Evolutionary conservation across 2,113 vertebrate species (phyloP), one percentile per base, ranked within the genome.

Genomic region (Echinops telfairi): DNA sequence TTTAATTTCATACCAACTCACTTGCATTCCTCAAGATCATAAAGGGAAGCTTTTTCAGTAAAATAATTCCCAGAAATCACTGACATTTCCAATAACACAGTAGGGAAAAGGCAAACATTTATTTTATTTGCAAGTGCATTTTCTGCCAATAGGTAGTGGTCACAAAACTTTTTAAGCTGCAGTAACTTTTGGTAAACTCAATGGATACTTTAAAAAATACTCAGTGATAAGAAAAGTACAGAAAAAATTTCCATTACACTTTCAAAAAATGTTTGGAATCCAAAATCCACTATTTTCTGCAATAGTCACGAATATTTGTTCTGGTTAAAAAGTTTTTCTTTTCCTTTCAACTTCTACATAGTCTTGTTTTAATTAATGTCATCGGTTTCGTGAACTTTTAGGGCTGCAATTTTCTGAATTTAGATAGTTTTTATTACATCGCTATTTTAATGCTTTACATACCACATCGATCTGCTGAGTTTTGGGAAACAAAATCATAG

Each of bases 171-270:
- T 43, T 95, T 93, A 95, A 97, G 96, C 79, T 0, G 97, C 96
- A 97, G 94, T 96, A 97, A 97, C 93, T 95, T 96, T 95, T 95
- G 93, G 95, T 96, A 96, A 98, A 98, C 89, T 96, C 17, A 31
- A 97, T 96, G 95, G 97, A 95, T 89, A 92, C 89, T 40, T 92
- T 97, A 91, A 91, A 96, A 96, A 98, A 96, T 97, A 97, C 62
- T 93, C 94, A 96, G 94, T 94, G 92, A 83, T 98, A 97, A 98
- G 97, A 98, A 98, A 98, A 91, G 97, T 95, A 97, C 97, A 98
- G 97, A 98, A 98, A 62, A 97, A 97, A 57, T 95, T 96, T 96
- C 89, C 71, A 93, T 97, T 95, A 89, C 29, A 96, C 86, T 94
- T 81, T 97, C 60, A 76, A 97, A 40, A 98, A 98, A 97, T 97